These are phyloP conservation scores for Vannuccia rotundouncinata DNA, from an alignment of 2,888 invertebrate genomes.

Conservation along the genomic window DNA sequence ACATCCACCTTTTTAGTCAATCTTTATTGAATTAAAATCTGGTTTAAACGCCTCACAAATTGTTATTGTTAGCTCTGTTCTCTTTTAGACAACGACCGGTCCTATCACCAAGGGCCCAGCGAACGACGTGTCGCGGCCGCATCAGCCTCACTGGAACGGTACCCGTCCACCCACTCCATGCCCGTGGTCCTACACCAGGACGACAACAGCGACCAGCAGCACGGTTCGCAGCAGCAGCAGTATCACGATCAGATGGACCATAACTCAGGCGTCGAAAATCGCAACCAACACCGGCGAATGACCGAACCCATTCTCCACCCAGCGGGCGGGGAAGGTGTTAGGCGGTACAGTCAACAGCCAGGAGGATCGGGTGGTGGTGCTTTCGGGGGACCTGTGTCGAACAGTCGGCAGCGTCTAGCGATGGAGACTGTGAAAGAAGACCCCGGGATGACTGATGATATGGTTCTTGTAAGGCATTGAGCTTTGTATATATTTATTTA, in stretches of 20 bases:
- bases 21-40: too few relatives aligned
- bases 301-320: not conserved
- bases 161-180: too few relatives aligned
- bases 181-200: not conserved
- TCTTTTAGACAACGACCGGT: too few relatives aligned
- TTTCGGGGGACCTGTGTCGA: not conserved
- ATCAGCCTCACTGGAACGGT: too few relatives aligned
- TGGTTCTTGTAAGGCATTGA: conserved; percentile 48
- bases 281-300: not conserved
- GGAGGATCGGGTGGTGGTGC: not conserved
- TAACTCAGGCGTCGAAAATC: not conserved
- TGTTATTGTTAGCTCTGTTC: too few relatives aligned
- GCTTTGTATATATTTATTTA: too few relatives aligned
- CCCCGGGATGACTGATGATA: conserved; percentile 51
- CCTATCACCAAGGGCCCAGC: too few relatives aligned
- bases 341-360: not conserved
- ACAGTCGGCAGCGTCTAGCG: conserved; percentile 29
- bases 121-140: too few relatives aligned
- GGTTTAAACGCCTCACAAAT: too few relatives aligned
- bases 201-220: not conserved
- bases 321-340: not conserved
- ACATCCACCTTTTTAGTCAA: too few relatives aligned
- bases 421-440: conserved; percentile 54
- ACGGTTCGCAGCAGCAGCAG: not conserved
- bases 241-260: too few relatives aligned